Conservation (phyloP, 2,113 vertebrate genomes). For the Cebus imitator region DNA sequence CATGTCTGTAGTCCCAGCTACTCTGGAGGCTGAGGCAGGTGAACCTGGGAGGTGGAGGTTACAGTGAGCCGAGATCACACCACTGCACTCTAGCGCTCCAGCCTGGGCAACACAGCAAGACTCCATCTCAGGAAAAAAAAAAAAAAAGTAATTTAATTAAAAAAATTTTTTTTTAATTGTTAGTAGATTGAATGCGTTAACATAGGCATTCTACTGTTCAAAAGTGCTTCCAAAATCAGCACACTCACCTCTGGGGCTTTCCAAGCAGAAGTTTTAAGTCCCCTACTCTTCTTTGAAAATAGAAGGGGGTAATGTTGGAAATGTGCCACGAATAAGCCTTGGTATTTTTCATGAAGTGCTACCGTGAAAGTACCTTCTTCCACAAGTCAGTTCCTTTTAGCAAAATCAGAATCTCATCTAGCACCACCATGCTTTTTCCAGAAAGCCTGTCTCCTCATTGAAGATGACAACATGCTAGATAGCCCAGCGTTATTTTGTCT, state of each 20-base stretch:
- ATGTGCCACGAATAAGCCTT: conserved; percentile 53
- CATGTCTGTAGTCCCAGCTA: too few species aligned
- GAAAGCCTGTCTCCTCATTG: background rate
- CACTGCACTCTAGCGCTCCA: too few species aligned
- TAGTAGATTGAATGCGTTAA: background rate
- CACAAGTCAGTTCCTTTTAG: conserved; percentile 43
- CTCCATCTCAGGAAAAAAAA: too few species aligned
- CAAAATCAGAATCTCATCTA: background rate
- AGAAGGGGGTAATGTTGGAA: conserved; percentile 65
- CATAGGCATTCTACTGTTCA: background rate
- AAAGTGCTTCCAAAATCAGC: conserved; percentile 56
- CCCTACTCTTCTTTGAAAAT: conserved; percentile 68
- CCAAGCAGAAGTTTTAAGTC: conserved; percentile 79
- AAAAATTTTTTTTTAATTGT: background rate
- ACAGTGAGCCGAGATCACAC: too few species aligned
- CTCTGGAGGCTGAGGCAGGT: too few species aligned
- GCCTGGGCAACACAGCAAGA: too few species aligned
- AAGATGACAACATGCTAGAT: background rate
- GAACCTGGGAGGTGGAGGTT: too few species aligned
- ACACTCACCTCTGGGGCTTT: conserved; percentile 76
- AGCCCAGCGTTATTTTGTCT: background rate
- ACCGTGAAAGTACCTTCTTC: conserved; percentile 55
- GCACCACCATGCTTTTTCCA: background rate
- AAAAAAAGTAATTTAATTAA: background rate
- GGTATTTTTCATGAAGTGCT: conserved; percentile 63